Conservation (phyloP, 2,797 vertebrate genomes). For the Cyclopterus lumpus region DNA sequence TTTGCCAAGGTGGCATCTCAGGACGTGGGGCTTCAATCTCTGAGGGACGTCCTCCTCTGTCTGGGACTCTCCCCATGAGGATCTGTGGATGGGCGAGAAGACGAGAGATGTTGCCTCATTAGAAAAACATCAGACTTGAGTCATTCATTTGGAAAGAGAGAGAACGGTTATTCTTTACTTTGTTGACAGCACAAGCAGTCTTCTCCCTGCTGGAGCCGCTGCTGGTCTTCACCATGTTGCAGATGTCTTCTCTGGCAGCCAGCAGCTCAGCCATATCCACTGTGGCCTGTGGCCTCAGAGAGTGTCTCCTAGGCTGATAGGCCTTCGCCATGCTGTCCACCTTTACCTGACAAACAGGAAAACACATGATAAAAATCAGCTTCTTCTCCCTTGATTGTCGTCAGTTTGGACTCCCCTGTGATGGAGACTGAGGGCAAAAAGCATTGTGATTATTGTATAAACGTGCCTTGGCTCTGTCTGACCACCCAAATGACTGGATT, state of each 20-base stretch:
- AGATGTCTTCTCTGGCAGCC: conserved; percentile 94
- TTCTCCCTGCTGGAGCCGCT: conserved; percentile 90
- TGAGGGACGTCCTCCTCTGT: conserved; percentile 93
- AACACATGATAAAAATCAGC: neutral
- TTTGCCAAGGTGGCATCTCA: conserved; percentile 96
- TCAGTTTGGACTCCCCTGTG: neutral
- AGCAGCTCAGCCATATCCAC: conserved; percentile 88
- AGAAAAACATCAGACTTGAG: accelerated
- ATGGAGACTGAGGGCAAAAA: neutral
- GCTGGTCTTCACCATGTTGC: conserved; percentile 94
- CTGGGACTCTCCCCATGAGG: conserved; percentile 95
- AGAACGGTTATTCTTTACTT: conserved; percentile 76
- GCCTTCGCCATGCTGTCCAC: conserved; percentile 93
- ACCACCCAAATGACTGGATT: conserved; percentile 97
- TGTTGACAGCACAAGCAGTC: conserved; percentile 92
- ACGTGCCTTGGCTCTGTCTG: conserved; percentile 93
- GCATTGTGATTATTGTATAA: neutral
- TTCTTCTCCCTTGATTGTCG: neutral
- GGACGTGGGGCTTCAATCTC: conserved; percentile 93
- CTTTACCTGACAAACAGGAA: conserved; percentile 81
- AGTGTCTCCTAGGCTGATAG: conserved; percentile 93
- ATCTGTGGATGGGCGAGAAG: conserved; percentile 80
- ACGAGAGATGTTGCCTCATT: neutral
- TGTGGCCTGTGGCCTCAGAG: conserved; percentile 83
- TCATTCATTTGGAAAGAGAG: accelerated